Base-by-base conservation (phyloP, 2,113 vertebrate genomes). In the Forbesichthys papilliferus region DNA sequence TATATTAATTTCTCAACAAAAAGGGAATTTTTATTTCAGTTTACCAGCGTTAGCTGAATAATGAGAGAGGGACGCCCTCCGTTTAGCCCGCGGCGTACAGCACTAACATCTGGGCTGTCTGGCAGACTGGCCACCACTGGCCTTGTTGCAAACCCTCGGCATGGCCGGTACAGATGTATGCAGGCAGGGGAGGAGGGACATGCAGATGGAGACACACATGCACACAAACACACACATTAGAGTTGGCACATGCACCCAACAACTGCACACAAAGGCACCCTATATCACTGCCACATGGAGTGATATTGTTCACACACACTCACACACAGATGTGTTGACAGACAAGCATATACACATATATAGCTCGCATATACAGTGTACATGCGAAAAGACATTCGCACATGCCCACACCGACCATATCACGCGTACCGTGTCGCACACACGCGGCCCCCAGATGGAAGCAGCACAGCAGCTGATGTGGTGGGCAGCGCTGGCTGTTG, bases 21-120 rank as follows among this genome's bases (percentile, higher is more conserved):
- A 42, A 42, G 36, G 27, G 2, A 5, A 42, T 8, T 42, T 42
- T 6, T 42, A 42, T 42, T 42, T 42, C 71, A 95, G 94, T 95
- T 94, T 95, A 94, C 94, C 93, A 93, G 93, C 93, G 90, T 91
- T 27, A 27, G 27, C 27, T 94, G 95, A 96, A 92, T 97, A 99
- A 98, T 96, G 94, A 98, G 95, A 93, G 94, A 91, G 94, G 93
- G 94, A 93, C 92, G 94, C 92, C 92, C 95, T 95, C 95, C 94
- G 95, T 96, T 96, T 97, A 96, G 96, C 96, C 95, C 73, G 90
- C 92, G 95, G 95, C 97, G 93, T 95, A 96, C 96, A 96, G 95
- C 96, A 94, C 94, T 94, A 97, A 98, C 96, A 99, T 98, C 96
- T 98, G 97, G 97, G 93, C 92, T 94, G 94, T 94, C 97, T 99